Conservation (phyloP, 2,888 invertebrate species). For the Drosophila lacicola region DNA sequence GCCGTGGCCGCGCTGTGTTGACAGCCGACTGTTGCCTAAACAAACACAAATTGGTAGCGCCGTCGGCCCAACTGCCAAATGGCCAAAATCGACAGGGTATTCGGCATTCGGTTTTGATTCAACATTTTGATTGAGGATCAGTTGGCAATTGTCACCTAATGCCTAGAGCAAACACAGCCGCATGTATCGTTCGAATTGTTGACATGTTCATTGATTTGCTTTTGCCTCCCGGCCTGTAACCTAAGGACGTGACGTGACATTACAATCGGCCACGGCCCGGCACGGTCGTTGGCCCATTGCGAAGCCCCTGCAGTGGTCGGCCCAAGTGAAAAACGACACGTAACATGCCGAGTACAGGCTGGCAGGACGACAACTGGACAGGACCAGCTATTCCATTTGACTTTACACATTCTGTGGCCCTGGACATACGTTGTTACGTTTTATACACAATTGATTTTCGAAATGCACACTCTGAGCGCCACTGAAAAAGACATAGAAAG, state of each 20-base stretch:
- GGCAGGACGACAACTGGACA: conserved; percentile 6
- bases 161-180: conserved; percentile 83
- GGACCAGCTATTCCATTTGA: conserved; percentile 12
- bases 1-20: conserved; percentile 32
- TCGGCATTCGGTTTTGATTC: not conserved
- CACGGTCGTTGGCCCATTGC: conserved; percentile 49
- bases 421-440: conserved; percentile 54
- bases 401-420: conserved; percentile 4
- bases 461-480: conserved; percentile 44
- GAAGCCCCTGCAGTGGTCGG: conserved; percentile 80
- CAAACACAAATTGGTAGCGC: conserved; percentile 69
- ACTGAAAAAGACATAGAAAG: not conserved
- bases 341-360: conserved; percentile 22
- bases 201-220: conserved; percentile 54
- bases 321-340: conserved; percentile 79
- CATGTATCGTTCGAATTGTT: conserved; percentile 51
- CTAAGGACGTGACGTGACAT: conserved; percentile 83
- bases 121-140: conserved; percentile 32
- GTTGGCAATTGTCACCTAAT: conserved; percentile 69
- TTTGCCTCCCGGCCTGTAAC: conserved; percentile 66
- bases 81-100: conserved; percentile 53
- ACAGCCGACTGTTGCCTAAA: conserved; percentile 59
- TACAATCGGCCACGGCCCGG: not conserved
- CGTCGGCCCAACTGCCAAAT: conserved; percentile 80
- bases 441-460: conserved; percentile 72